Evolutionary conservation across 2,888 invertebrate genomes (phyloP), one percentile per base, ranked within the genome.

Genomic region (Leptogaster cylindrica): DNA sequence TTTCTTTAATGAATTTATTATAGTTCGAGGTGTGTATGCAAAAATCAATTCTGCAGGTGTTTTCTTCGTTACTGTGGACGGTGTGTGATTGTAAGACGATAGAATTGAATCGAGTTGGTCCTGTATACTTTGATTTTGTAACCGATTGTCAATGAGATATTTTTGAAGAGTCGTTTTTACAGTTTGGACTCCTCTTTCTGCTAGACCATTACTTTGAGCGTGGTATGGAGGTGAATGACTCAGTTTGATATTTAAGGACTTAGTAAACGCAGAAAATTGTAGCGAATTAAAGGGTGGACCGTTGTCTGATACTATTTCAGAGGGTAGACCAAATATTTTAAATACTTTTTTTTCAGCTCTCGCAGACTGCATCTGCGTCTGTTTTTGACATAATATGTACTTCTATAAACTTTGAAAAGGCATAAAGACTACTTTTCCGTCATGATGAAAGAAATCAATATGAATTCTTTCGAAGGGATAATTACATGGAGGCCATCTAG

Each of bases 381-480:
- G n/a, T n/a, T n/a, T n/a, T n/a, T n/a, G n/a, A n/a, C n/a, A n/a
- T n/a, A n/a, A n/a, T n/a, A n/a, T n/a, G n/a, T n/a, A n/a, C n/a
- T n/a, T n/a, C n/a, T n/a, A n/a, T n/a, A n/a, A n/a, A n/a, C n/a
- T n/a, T n/a, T n/a, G n/a, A n/a, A n/a, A n/a, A n/a, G n/a, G n/a
- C n/a, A n/a, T n/a, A n/a, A n/a, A n/a, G n/a, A n/a, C n/a, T n/a
- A n/a, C n/a, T 23, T 50, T 50, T 25, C 50, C 25, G 14, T 25
- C 27, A 10, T 25, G 25, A 25, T 50, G 27, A 25, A 50, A 25
- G 12, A 50, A 50, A 25, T 50, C 50, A 10, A 50, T 23, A 25
- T 50, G 50, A n/a, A 50, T 50, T 2, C 50, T 8, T n/a, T 50
- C 50, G 27, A 25, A 50, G 10, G 50, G 50, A 25, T 50, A 50